Conservation (phyloP, 2,113 vertebrate species). For the Orycteropus afer region DNA sequence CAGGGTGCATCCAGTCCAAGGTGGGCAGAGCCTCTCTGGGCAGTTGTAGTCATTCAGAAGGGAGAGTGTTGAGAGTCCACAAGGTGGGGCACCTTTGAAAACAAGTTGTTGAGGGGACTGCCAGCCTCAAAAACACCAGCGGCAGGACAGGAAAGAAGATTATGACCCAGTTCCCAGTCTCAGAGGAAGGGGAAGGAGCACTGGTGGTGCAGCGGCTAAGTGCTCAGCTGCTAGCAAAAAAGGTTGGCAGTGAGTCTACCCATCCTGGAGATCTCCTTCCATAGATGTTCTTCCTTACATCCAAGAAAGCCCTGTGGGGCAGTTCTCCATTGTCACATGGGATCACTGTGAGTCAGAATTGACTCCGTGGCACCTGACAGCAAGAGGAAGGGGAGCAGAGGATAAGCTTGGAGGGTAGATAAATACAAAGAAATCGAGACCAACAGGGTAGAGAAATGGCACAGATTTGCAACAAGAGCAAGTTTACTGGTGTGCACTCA, state of each 20-base stretch:
- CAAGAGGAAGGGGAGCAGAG: neutral
- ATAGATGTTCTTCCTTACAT: neutral
- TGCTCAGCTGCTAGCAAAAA: neutral
- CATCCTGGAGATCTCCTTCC: too few relatives aligned
- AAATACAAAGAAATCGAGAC: accelerated
- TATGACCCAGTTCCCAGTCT: neutral
- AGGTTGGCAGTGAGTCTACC: neutral
- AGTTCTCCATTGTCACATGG: too few relatives aligned
- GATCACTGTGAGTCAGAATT: neutral
- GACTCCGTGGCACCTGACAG: neutral
- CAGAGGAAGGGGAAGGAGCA: neutral
- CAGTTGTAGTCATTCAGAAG: neutral
- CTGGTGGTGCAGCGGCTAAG: neutral
- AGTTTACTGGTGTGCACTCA: neutral
- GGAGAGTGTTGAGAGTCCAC: neutral
- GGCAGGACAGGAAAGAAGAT: neutral
- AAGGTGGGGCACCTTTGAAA: neutral
- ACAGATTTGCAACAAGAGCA: neutral
- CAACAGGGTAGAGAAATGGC: too few relatives aligned
- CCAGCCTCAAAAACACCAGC: neutral
- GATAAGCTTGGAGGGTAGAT: neutral
- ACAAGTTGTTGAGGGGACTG: too few relatives aligned
- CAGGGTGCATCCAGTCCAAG: accelerated
- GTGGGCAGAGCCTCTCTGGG: neutral
- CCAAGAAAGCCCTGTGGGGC: too few relatives aligned